A percentile compares a stretch with the other conserved stretches of the same genome.
Conservation (phyloP, 2,113 vertebrate genomes). For the Hippocampus mohnikei region DNA sequence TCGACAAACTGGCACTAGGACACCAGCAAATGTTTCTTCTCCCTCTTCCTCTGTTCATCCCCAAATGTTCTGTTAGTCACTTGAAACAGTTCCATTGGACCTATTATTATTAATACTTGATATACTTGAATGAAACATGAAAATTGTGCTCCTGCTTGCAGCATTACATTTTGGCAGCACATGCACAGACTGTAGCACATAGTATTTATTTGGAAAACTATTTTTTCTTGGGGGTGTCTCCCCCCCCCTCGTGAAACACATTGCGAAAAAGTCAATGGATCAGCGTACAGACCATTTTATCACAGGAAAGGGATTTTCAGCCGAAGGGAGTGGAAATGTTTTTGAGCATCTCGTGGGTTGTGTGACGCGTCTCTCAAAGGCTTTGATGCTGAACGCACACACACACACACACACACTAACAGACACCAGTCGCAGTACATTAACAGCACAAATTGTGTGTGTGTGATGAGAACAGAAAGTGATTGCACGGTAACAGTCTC, state of each 20-base stretch:
- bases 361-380: constrained; percentile 34
- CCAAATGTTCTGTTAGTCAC: constrained; percentile 31
- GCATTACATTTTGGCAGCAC: constrained; percentile 67
- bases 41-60: constrained; percentile 21
- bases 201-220: constrained; percentile 23
- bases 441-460: constrained; percentile 32
- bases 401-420: constrained; percentile 11
- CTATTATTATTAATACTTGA: constrained; percentile 43
- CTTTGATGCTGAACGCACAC: constrained; percentile 34
- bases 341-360: constrained; percentile 41
- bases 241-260: constrained; percentile 18
- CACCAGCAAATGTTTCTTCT: constrained; percentile 26
- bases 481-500: constrained; percentile 60
- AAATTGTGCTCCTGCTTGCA: constrained; percentile 72
- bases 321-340: constrained; percentile 37
- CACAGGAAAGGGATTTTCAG: constrained; percentile 20
- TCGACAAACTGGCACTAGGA: constrained; percentile 68
- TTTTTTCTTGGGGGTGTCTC: background rate
- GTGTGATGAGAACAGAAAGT: constrained; percentile 44
- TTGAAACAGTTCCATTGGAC: constrained; percentile 41
- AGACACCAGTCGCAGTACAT: constrained; percentile 37
- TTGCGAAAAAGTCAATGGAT: background rate
- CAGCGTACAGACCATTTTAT: constrained; percentile 15
- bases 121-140: constrained; percentile 57
- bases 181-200: constrained; percentile 69